Evolutionary conservation across 1,140 invertebrate genomes (phyloP), one percentile per base, ranked within the genome.

Genomic region (Antheraea pernyi): DNA sequence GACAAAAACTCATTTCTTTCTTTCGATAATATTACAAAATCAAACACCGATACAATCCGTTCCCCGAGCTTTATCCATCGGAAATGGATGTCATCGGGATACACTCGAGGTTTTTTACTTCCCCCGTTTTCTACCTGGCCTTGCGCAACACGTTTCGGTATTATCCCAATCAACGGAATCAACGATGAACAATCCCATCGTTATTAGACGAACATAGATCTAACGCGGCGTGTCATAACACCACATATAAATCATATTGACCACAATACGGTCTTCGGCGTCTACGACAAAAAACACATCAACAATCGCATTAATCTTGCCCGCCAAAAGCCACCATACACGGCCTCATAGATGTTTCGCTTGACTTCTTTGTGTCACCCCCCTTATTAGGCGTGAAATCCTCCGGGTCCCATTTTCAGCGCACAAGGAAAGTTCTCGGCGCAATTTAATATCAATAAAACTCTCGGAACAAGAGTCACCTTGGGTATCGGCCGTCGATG

Each of bases 221-320:
- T 82, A 78, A 76, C 69, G 76, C 48, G 77, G 68, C 69, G 78
- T 86, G 82, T 85, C 81, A 84, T 79, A 88, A 86, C 77, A 85
- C 76, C 68, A 73, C 75, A 82, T 78, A 84, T 42, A 78, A 70
- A 66, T 60, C 76, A 77, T 73, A 76, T 69, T 75, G 77, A 72
- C 77, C 79, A 80, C 74, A 73, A 65, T 77, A 78, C 75, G 62
- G 61, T 83, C 75, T 84, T 84, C 82, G 79, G 78, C 59, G 73
- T 64, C 66, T 68, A 70, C 79, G 76, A 82, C 0, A 53, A 53
- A 53, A 53, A 16, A 53, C 46, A 53, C 46, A 83, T 68, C 67
- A 75, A 85, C 76, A 81, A 77, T 73, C 46, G 70, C 72, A 62
- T 73, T 77, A 75, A 79, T 77, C 72, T 30, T 75, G 59, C 48